Evolutionary conservation across 2,797 vertebrate species (phyloP), one percentile per base, ranked within the genome.

Genomic region (Apogon hyalosoma): DNA sequence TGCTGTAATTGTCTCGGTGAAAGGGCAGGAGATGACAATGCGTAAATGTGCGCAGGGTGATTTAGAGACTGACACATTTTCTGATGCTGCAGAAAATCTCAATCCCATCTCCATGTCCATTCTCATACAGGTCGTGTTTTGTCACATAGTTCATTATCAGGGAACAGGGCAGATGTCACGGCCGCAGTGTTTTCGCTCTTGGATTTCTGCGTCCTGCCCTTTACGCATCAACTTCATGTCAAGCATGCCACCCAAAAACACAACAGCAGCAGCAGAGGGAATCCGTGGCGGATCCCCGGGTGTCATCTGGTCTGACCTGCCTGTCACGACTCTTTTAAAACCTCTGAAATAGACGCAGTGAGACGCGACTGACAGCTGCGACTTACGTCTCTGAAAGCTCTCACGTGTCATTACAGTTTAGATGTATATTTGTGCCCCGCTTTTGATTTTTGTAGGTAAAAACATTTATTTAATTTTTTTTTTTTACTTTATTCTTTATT

Each of bases 1-100:
- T 88, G 88, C 85, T 75, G 33, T 66, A 41, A 31, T 82, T 77
- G 59, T 90, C 85, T 79, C 48, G 59, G 62, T 16, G 39, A 50
- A 53, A 42, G 43, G 52, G 62, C 53, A 51, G 59, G 56, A 41
- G 64, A 82, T 74, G 82, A 86, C 70, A 69, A 54, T 38, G 69
- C 45, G 65, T 40, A 18, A 53, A 47, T 79, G 74, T 70, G 62
- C 68, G 53, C 57, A 45, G 46, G 16, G 12, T 38, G 31, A 18
- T 55, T 36, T 49, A 33, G 69, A 69, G 69, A 40, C 39, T 2
- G 43, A 66, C 73, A 75, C 82, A 38, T 10, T 69, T 86, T 69
- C 79, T 83, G 79, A 56, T 39, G 45, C 19, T 59, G 69, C 49
- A 63, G 52, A 84, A 76, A 60, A 28, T 6, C 24, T 28, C 1